Base-by-base conservation (phyloP, 2,888 invertebrate genomes). In the Pristionchus japonicus region DNA sequence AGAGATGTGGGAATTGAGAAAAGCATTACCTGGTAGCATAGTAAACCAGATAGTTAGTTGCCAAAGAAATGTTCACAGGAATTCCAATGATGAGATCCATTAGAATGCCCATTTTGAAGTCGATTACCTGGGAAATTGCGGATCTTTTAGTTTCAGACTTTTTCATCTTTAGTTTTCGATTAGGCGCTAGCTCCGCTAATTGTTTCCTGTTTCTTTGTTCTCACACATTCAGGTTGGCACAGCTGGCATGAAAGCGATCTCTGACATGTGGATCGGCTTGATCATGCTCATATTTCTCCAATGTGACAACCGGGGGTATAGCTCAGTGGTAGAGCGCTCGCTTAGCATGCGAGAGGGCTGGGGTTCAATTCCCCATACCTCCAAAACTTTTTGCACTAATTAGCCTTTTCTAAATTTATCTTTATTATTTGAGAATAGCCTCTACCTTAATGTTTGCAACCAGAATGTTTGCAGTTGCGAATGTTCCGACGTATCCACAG, bases 331-430 rank as follows among this genome's bases (percentile, higher is more conserved):
- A 77, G 77, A 77, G 43, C 43, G 43, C 77, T 77, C 43, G 77
- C 77, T 77, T 77, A 77, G 43, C 77, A 77, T 77, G 40, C 77
- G 77, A 77, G 77, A 77, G 43, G 77, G 77, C 67, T 77, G 43
- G 77, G 77, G 77, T 77, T 77, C 43, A 77, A 77, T 77, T 47
- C 77, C 77, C 77, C 77, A 77, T 77, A 40, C 77, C 77, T 77
- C 77, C 77, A 40, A 40, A 57, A 57, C 6, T 1, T 57, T 57
- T 57, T 57, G 57, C 57, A 6, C 6, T 43, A 57, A 7, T 57
- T n/a, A n/a, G n/a, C n/a, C n/a, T 11, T 57, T 3, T 23, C 3
- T 9, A 23, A 2, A 9, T 9, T 20, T n/a, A 57, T 57, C 3
- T 57, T 23, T n/a, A 57, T 9, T 43, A 11, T 11, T 43, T 11